A percentile compares a stretch with the other conserved stretches of the same genome.
These are phyloP conservation scores for Perizoma affinitatum DNA, from an alignment of 2,888 invertebrate genomes.

Conservation along the genomic window DNA sequence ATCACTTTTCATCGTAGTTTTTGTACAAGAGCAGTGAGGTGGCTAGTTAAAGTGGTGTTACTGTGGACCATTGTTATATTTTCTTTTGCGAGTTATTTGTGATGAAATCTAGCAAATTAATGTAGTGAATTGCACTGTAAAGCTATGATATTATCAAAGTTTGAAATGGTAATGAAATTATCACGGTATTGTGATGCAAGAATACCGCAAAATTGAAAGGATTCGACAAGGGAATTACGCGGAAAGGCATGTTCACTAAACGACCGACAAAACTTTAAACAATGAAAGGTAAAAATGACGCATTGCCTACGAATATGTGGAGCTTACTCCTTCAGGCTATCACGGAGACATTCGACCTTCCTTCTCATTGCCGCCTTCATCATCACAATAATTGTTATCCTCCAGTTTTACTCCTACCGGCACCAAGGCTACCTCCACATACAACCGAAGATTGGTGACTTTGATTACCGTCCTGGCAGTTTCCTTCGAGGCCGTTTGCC, in stretches of 20 bases:
- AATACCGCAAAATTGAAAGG: neutral
- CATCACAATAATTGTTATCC: constrained; percentile 60
- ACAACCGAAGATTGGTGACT: constrained; percentile 63
- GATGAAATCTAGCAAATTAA: neutral
- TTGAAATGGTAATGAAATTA: constrained; percentile 5
- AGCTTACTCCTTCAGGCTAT: constrained; percentile 72
- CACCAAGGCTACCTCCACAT: constrained; percentile 52
- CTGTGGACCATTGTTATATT: constrained; percentile 3
- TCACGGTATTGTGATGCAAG: neutral
- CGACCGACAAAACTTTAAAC: constrained; percentile 44
- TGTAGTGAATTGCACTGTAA: neutral
- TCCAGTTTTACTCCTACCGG: constrained; percentile 68
- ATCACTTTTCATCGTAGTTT: neutral
- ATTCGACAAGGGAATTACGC: neutral
- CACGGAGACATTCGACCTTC: constrained; percentile 68
- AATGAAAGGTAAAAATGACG: constrained; percentile 71
- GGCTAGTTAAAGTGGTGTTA: constrained; percentile 7
- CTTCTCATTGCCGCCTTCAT: constrained; percentile 63
- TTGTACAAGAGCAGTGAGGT: neutral
- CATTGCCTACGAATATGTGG: constrained; percentile 73
- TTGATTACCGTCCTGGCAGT: constrained; percentile 69
- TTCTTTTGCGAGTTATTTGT: constrained; percentile 3
- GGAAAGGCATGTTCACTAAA: constrained; percentile 31
- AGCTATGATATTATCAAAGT: neutral
- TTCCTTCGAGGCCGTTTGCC: constrained; percentile 79